These are phyloP conservation scores for Limnephilus rhombicus DNA, from an alignment of 2,888 invertebrate species.

Conservation along the genomic window DNA sequence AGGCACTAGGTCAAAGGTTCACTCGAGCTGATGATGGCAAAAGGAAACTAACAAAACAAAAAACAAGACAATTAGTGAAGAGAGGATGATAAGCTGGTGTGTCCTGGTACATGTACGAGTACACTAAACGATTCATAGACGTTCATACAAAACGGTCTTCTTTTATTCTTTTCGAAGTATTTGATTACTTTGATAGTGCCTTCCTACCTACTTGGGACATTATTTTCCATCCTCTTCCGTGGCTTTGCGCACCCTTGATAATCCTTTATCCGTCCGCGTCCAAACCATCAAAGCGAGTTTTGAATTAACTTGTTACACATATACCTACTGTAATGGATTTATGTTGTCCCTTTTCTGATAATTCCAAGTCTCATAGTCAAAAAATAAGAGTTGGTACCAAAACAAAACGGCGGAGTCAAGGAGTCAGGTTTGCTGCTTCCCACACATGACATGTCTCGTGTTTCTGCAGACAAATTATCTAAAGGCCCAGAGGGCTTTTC, in stretches of 20 bases:
- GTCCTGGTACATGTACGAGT: too few relatives aligned
- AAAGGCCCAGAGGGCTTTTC: neutral
- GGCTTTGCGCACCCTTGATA: neutral
- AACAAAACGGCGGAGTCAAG: neutral
- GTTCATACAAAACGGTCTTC: too few relatives aligned
- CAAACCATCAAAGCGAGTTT: neutral
- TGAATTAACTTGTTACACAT: neutral
- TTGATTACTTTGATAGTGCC: neutral
- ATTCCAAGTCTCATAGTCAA: neutral
- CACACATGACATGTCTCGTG: neutral
- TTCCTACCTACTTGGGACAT: neutral
- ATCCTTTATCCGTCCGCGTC: neutral
- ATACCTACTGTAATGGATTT: neutral
- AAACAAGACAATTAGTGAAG: too few relatives aligned
- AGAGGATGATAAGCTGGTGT: too few relatives aligned
- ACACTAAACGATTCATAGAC: too few relatives aligned
- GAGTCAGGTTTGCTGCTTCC: neutral
- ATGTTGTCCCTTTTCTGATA: neutral
- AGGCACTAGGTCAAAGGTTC: too few relatives aligned
- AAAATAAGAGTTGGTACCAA: neutral
- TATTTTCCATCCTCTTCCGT: neutral
- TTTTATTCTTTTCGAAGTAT: neutral
- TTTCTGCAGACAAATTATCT: neutral
- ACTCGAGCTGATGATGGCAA: too few relatives aligned
- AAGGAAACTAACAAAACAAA: too few relatives aligned